A percentile compares a stretch with the other conserved stretches of the same genome.
Conservation (phyloP, 2,797 vertebrate species). For the Ibycter americanus region DNA sequence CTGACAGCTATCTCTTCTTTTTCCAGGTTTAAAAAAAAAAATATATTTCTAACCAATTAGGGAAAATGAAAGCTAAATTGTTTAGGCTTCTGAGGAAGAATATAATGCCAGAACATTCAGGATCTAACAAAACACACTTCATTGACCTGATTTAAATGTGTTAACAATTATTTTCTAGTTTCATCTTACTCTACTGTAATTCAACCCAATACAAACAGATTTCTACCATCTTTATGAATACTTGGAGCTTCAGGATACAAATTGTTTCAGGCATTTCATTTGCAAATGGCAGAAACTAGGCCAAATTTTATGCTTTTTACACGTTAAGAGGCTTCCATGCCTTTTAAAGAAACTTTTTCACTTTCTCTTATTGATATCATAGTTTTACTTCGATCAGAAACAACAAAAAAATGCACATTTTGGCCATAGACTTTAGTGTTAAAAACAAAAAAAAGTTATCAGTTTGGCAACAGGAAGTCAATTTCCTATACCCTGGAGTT, state of each 20-base stretch:
- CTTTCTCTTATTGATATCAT: background rate
- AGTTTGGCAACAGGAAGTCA: background rate
- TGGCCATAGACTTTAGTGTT: background rate
- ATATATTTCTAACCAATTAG: background rate
- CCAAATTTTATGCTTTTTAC: background rate
- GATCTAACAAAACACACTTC: background rate
- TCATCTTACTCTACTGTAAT: background rate
- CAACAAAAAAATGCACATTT: background rate
- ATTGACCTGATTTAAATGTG: background rate
- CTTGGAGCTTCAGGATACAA: background rate
- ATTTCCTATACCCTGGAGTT: background rate
- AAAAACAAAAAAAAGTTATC: background rate
- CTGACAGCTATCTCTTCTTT: background rate
- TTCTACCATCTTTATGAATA: background rate
- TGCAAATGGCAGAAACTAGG: background rate
- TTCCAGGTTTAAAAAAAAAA: background rate
- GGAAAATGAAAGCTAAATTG: background rate
- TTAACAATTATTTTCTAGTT: background rate
- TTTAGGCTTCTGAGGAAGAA: background rate
- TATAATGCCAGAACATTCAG: background rate
- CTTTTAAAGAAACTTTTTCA: background rate
- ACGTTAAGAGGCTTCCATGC: background rate
- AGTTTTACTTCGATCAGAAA: background rate
- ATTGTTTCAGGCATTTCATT: background rate
- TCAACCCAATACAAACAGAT: background rate